Percentiles rank a stretch among this genome's conserved stretches.
Conservation (phyloP, 2,797 vertebrate genomes). For the Brachymystax lenok region DNA sequence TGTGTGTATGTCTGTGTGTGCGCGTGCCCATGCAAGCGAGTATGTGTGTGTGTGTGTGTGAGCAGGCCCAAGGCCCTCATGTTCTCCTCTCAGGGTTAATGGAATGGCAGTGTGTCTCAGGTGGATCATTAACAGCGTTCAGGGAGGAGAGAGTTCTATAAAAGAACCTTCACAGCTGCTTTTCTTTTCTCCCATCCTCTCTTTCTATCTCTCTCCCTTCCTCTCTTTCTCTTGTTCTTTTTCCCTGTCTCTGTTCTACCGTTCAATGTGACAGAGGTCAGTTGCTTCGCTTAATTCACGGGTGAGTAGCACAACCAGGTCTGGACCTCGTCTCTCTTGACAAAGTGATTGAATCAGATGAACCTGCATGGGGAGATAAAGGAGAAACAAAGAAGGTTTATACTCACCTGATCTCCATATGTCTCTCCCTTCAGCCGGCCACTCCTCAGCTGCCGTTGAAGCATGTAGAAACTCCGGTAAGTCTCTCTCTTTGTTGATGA, state of each 20-base stretch:
- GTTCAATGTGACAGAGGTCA: neutral
- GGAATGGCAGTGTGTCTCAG: neutral
- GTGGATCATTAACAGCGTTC: neutral
- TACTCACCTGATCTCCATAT: neutral
- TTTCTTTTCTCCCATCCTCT: neutral
- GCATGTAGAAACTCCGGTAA: constrained; percentile 21
- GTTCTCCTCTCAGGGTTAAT: constrained; percentile 8
- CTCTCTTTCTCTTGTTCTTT: neutral
- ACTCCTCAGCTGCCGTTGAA: constrained; percentile 12
- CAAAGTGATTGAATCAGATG: neutral
- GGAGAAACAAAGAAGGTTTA: neutral
- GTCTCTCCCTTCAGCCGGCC: neutral
- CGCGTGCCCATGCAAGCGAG: neutral
- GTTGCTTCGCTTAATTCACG: neutral
- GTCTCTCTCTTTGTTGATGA: neutral
- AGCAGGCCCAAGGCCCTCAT: neutral
- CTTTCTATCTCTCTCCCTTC: neutral
- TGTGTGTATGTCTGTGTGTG: neutral
- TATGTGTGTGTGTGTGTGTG: neutral
- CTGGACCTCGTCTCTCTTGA: neutral
- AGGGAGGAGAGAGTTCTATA: neutral
- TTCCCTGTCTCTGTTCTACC: neutral
- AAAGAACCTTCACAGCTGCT: constrained; percentile 7
- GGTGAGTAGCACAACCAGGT: neutral
- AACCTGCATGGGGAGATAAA: neutral